phyloP scores from a whole-genome alignment of 2,888 invertebrate species.

The Chirona hameri region DNA sequence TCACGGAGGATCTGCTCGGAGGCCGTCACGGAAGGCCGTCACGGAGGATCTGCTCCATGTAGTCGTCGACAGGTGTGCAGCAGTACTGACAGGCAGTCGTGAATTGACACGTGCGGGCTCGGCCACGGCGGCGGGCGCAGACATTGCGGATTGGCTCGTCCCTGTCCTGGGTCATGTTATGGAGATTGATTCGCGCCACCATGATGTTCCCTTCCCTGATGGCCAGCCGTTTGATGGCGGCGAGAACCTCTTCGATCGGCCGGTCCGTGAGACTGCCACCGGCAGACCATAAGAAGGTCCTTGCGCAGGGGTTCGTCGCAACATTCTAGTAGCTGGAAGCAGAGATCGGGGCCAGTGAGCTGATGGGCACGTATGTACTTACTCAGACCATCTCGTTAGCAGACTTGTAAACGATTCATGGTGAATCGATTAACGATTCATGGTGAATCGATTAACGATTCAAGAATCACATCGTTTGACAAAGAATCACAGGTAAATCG shows the following conservation, averaged over 20 bases:
- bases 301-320: conserved; percentile 31
- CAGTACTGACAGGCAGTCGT: not conserved
- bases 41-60: not conserved
- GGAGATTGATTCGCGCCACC: conserved; percentile 32
- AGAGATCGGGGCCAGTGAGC: too few species aligned
- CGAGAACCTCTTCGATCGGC: not conserved
- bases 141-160: conserved; percentile 28
- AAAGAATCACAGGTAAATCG: too few species aligned
- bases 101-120: conserved; percentile 30
- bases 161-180: conserved; percentile 28
- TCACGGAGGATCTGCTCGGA: too few species aligned
- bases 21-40: too few species aligned
- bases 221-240: conserved; percentile 31
- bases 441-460: too few species aligned
- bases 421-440: too few species aligned
- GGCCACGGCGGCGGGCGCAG: conserved; percentile 31
- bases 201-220: conserved; percentile 29
- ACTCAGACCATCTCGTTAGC: too few species aligned
- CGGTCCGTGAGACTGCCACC: not conserved
- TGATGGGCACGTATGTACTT: too few species aligned
- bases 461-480: too few species aligned
- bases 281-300: conserved; percentile 28
- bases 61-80: conserved; percentile 13
- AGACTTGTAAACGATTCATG: too few species aligned
- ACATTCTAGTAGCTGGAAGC: conserved; percentile 29